A percentile compares a stretch with the other conserved stretches of the same genome.
Conservation (phyloP, 2,797 vertebrate genomes). For the Diplodus puntazzo region DNA sequence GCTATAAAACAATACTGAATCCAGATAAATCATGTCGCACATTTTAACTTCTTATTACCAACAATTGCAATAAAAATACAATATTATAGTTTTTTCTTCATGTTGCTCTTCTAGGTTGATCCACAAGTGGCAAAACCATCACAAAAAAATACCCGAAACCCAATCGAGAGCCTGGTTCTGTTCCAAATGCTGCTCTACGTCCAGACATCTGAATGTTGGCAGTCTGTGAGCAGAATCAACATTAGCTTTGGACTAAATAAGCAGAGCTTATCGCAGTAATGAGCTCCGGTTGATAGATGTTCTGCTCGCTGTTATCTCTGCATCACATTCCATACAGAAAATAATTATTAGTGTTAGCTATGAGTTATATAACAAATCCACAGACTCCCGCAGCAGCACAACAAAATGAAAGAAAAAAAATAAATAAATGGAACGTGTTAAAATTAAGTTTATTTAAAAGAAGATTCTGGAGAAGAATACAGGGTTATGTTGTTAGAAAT, state of each 20-base stretch:
- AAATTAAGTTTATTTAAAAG: conserved; percentile 79
- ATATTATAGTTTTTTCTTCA: neutral
- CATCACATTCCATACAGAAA: conserved; percentile 13
- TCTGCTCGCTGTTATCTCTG: conserved; percentile 6
- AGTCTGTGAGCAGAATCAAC: conserved; percentile 28
- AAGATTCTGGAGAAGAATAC: conserved; percentile 64
- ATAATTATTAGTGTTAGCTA: neutral
- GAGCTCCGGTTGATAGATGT: neutral
- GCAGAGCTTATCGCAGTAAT: neutral
- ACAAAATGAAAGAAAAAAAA: conserved; percentile 28
- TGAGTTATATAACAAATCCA: neutral
- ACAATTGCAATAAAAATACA: neutral
- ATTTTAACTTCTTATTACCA: neutral
- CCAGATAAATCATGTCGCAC: neutral
- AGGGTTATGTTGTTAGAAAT: conserved; percentile 36
- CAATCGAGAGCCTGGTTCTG: neutral
- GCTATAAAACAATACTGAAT: neutral
- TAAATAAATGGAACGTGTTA: conserved; percentile 49
- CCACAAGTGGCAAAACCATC: neutral
- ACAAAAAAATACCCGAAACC: neutral
- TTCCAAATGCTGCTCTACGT: neutral
- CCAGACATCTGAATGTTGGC: conserved; percentile 6
- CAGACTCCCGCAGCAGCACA: conserved; percentile 13
- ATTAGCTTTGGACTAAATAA: conserved; percentile 21
- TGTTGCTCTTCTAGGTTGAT: neutral